These are phyloP conservation scores for Enteromius anoplus DNA, from an alignment of 2,797 vertebrate species.

Conservation along the genomic window DNA sequence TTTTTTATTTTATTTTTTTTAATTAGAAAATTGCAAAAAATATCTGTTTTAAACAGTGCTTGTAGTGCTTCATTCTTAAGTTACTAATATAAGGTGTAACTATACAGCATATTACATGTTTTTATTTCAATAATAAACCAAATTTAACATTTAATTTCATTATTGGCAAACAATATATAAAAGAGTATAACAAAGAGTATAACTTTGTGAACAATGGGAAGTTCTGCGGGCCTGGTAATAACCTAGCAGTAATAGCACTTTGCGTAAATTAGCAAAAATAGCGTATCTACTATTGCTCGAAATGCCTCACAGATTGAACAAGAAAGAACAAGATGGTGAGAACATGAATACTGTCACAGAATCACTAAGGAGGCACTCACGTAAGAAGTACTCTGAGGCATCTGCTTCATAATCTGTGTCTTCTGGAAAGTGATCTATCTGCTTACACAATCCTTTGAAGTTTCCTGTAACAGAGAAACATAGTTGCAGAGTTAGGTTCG, in stretches of 20 bases:
- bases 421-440: slow-evolving; percentile 99
- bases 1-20: neutral
- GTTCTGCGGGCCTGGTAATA: neutral
- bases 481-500: slow-evolving; percentile 36
- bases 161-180: neutral
- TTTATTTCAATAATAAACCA: neutral
- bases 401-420: slow-evolving; percentile 97
- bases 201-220: neutral
- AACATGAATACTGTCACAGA: slow-evolving; percentile 34
- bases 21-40: neutral
- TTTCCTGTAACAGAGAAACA: slow-evolving; percentile 84
- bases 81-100: neutral
- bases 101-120: neutral
- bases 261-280: neutral
- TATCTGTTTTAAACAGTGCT: neutral
- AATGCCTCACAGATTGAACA: slow-evolving; percentile 42
- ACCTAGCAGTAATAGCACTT: neutral
- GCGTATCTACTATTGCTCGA: neutral
- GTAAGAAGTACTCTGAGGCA: slow-evolving; percentile 98
- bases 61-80: neutral
- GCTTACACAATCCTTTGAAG: slow-evolving; percentile 99
- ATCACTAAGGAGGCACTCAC: slow-evolving; percentile 80
- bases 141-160: neutral
- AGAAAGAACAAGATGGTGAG: slow-evolving; percentile 33
- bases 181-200: too few relatives aligned